Percentiles rank a stretch among this genome's conserved stretches.
phyloP scores from a whole-genome alignment of 2,113 vertebrate genomes.

The Pyrgilauda ruficollis region DNA sequence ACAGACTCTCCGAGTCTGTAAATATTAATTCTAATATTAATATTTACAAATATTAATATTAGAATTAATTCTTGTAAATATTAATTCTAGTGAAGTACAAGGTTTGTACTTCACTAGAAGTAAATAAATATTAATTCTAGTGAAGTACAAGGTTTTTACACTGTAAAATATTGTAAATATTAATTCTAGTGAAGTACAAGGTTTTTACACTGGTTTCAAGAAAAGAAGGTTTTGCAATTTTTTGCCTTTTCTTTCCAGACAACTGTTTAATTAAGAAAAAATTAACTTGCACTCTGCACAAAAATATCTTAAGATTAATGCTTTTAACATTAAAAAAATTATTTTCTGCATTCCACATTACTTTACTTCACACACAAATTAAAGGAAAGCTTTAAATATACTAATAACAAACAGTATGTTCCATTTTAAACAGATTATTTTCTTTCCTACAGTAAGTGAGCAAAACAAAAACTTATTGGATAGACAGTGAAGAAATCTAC shows the following conservation, averaged over 20 bases:
- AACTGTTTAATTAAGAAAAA: not conserved
- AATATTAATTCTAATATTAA: not conserved
- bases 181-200: not conserved
- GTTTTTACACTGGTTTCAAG: not conserved
- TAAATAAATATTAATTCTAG: too few species aligned
- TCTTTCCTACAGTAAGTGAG: not conserved
- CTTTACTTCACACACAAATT: not conserved
- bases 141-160: too few species aligned
- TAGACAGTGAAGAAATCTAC: not conserved
- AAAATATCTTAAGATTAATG: not conserved
- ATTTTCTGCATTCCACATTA: not conserved
- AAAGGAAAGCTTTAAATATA: not conserved
- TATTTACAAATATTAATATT: too few species aligned
- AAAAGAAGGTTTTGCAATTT: not conserved
- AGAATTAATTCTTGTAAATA: not conserved
- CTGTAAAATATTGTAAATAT: not conserved
- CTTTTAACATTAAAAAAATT: not conserved
- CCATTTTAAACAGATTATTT: not conserved
- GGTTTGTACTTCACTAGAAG: too few species aligned
- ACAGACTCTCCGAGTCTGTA: not conserved
- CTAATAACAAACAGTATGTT: not conserved
- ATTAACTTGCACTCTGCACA: not conserved
- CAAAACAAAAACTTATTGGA: not conserved
- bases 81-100: not conserved
- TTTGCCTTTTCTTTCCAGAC: not conserved